A percentile compares a stretch with the other conserved stretches of the same genome.
phyloP scores from a whole-genome alignment of 1,140 invertebrate genomes.

The Bursaphelenchus mucronatus region DNA sequence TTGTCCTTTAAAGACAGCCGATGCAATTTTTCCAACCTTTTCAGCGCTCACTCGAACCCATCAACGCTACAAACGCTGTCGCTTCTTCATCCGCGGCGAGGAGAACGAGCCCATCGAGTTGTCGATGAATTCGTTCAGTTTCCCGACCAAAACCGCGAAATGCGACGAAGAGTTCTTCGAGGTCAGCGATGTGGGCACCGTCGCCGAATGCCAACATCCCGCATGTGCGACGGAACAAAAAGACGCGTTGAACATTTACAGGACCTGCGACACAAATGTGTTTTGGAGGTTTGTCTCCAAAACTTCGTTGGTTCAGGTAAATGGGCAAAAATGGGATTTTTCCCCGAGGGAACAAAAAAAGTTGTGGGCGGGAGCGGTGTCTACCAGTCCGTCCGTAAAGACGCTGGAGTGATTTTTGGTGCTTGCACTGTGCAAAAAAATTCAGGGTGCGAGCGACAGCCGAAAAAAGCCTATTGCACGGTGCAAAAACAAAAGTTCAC shows the following conservation, averaged over 20 bases:
- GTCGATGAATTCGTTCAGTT: constrained; percentile 49
- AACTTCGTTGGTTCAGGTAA: constrained; percentile 38
- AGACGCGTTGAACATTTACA: constrained; percentile 14
- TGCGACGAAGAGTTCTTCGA: constrained; percentile 54
- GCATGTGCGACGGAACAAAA: constrained; percentile 42
- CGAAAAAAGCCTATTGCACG: too few relatives aligned
- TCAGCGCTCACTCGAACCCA: constrained; percentile 45
- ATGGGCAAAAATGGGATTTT: not conserved
- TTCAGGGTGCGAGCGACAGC: too few relatives aligned
- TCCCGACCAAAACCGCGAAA: constrained; percentile 41
- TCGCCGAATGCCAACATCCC: constrained; percentile 52
- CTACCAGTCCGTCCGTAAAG: not conserved
- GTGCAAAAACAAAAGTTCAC: too few relatives aligned
- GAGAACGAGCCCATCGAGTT: constrained; percentile 44
- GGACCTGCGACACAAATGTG: constrained; percentile 35
- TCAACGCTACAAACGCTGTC: constrained; percentile 48
- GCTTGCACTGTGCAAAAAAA: too few relatives aligned
- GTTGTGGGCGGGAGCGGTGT: not conserved
- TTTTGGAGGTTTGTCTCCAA: constrained; percentile 32
- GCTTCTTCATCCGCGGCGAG: constrained; percentile 40
- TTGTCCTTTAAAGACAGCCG: too few relatives aligned
- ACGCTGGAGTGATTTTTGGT: too few relatives aligned
- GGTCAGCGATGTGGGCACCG: constrained; percentile 51
- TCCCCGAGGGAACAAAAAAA: not conserved
- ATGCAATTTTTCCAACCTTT: not conserved